Evolutionary conservation across 2,113 vertebrate genomes (phyloP).

Genomic region (Catagonus wagneri): DNA sequence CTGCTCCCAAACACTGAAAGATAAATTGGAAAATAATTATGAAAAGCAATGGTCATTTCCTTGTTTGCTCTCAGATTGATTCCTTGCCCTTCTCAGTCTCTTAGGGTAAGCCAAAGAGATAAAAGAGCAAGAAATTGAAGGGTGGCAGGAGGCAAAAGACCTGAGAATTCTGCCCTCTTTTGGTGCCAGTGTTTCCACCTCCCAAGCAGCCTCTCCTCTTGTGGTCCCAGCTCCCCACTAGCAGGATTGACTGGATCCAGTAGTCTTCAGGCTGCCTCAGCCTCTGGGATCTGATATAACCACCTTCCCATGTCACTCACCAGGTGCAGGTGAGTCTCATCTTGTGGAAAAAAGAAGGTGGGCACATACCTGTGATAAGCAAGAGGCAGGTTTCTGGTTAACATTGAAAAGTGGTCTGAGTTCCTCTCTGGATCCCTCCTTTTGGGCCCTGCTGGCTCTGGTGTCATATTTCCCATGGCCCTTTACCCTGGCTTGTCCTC

Average conservation of each 20-base stretch:
- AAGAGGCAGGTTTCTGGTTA: background rate
- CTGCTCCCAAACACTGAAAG: background rate
- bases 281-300: background rate
- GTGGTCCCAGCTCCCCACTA: background rate
- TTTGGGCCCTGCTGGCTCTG: background rate
- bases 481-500: background rate
- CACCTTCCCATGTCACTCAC: background rate
- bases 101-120: background rate
- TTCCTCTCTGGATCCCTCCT: background rate
- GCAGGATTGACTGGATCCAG: background rate
- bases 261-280: background rate
- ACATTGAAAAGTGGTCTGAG: background rate
- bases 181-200: background rate
- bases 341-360: background rate
- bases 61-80: background rate
- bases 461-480: background rate
- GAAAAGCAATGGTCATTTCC: background rate
- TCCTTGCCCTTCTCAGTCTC: background rate
- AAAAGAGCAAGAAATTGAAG: background rate
- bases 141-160: background rate
- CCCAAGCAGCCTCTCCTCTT: background rate
- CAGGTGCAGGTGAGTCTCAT: background rate
- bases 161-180: background rate
- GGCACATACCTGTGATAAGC: background rate
- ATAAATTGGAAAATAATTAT: conserved; percentile 31